Conservation (phyloP, 2,113 vertebrate species). For the Scatophagus argus region DNA sequence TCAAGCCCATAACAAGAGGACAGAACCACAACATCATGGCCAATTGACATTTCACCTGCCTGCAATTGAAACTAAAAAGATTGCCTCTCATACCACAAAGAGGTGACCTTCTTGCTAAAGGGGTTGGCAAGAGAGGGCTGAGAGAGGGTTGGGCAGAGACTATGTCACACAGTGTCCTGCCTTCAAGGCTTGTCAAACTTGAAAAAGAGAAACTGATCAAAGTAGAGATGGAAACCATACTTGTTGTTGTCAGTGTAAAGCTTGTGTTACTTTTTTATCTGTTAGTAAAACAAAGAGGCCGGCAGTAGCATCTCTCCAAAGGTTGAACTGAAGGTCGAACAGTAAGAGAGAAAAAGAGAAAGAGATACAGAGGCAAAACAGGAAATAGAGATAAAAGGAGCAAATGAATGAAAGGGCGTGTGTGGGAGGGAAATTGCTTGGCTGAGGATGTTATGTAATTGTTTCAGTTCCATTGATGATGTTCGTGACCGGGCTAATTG, state of each 20-base stretch:
- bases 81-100: not conserved
- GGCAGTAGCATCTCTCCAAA: not conserved
- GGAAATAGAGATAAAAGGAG: slow-evolving; percentile 3
- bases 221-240: not conserved
- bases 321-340: slow-evolving; percentile 29
- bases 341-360: slow-evolving; percentile 10
- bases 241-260: not conserved
- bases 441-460: slow-evolving; percentile 58
- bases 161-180: not conserved
- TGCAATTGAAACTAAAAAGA: slow-evolving; percentile 24
- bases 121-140: not conserved
- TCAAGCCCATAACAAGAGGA: not conserved
- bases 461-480: slow-evolving; percentile 52
- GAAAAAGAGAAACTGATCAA: slow-evolving; percentile 7
- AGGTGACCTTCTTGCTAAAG: not conserved
- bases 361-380: slow-evolving; percentile 24
- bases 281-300: not conserved
- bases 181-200: not conserved
- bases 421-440: slow-evolving; percentile 37
- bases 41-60: slow-evolving; percentile 33
- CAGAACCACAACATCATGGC: not conserved
- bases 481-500: slow-evolving; percentile 54
- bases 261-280: slow-evolving; percentile 1
- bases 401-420: not conserved
- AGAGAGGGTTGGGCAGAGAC: not conserved